A percentile compares a stretch with the other conserved stretches of the same genome.
Evolutionary conservation across 2,888 invertebrate species (phyloP).

Genomic region (Galerucella nymphaeae): DNA sequence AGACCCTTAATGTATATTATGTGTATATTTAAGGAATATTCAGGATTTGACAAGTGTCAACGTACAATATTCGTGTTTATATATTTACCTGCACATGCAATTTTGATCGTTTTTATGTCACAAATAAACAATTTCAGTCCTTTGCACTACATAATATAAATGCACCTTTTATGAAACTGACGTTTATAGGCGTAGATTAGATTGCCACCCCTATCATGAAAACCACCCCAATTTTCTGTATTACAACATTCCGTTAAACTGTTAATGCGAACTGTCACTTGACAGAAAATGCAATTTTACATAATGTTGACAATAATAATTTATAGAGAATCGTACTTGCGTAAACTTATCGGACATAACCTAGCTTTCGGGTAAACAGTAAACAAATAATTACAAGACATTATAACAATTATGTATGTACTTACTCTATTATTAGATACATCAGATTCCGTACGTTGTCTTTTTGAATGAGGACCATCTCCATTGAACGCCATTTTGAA

Average conservation of each 20-base stretch:
- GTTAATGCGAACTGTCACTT: not conserved
- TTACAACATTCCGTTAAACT: not conserved
- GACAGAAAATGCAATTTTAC: not conserved
- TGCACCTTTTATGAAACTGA: not conserved
- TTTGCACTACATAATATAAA: no score
- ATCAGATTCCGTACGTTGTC: conserved; percentile 65
- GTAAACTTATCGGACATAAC: conserved; percentile 12
- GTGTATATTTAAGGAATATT: no score
- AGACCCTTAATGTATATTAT: no score
- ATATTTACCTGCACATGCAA: no score
- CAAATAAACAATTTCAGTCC: no score
- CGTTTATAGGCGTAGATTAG: not conserved
- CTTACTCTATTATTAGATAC: conserved; percentile 65
- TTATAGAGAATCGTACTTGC: not conserved
- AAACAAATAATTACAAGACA: conserved; percentile 9
- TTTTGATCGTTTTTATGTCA: no score
- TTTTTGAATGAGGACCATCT: conserved; percentile 69
- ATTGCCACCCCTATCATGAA: not conserved
- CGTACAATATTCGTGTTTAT: no score
- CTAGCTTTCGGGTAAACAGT: conserved; percentile 11
- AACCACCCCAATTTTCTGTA: not conserved
- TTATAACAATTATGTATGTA: conserved; percentile 36
- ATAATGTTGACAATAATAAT: not conserved
- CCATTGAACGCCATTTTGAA: conserved; percentile 79
- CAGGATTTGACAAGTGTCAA: no score